Base-by-base conservation (phyloP, 1,140 invertebrate species). In the Hypothenemus hampei region DNA sequence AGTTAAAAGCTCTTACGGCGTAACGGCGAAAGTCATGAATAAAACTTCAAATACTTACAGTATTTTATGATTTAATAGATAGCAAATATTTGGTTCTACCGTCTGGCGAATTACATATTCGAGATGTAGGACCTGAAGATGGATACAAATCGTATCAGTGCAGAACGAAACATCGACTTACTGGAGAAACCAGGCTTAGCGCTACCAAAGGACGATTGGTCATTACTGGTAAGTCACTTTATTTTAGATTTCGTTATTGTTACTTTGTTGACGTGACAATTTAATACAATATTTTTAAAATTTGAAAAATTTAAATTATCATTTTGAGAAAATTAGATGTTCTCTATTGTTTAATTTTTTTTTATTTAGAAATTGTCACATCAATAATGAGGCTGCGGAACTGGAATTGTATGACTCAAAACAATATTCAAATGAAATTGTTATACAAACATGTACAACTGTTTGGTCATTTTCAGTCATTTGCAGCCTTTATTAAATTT, bases 141-240 rank as follows among this genome's bases (percentile, higher is more conserved):
- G 91, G 91, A 53, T 92, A 91, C 73, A 94, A 94, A 74, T 89
- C 85, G 54, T 95, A 92, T 69, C 90, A 93, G 70, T 98, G 94
- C 73, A 81, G 91, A 63, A 97, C 93, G 33, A 91, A 91, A 69
- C 93, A 97, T 73, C 81, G 91, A 62, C 80, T 97, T 24, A 94
- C 93, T 64, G 90, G 91, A 64, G 92, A 96, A 78, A 93, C 91
- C 57, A 81, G 91, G 71, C 77, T 93, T 53, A 96, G 92, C 67
- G 90, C 91, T 33, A 92, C 91, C 26, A 95, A 95, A 71, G 92
- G 92, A 74, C 80, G 91, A 67, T 79, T 97, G 51, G 91, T 95
- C 72, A 93, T 97, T 73, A 95, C 93, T 75, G 93, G 93, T 97
- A 83, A 84, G 85, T 81, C 60, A 54, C 40, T 26, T 29, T 13